Base-by-base conservation (phyloP, 1,140 invertebrate species). In the Stenopsyche tienmushanensis region DNA sequence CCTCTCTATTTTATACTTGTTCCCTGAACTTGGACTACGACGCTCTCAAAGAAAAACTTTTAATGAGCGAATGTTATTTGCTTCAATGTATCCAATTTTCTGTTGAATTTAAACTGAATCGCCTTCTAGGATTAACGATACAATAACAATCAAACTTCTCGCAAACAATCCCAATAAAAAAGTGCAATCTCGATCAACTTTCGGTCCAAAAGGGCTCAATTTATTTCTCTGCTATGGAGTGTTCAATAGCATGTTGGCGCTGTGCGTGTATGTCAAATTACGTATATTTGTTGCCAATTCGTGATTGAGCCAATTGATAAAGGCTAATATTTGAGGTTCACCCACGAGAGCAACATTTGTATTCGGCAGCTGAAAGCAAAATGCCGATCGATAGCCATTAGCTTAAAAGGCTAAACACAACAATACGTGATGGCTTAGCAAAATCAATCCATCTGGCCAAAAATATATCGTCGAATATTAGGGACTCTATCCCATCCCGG, bases 401-500 rank as follows among this genome's bases (percentile, higher is more conserved):
- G 39, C 54, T 34, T 58, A 58, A 58, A 58, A 58, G 54, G 54
- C 54, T 58, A 58, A 58, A 58, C 54, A 58, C 54, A 58, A 58
- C 54, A 58, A 58, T 58, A 58, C 54, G 54, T 58, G 54, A 58
- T 42, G 54, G 54, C 54, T 58, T 58, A 58, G 15, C 54, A 25
- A 20, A 58, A 42, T 58, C 54, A 58, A 58, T 58, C 54, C 54
- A 2, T 34, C 3, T 5, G 7, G 44, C 44, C 18, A 8, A 47
- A 18, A 47, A 47, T 47, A 20, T 47, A 47, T 34, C 13, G 29
- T 34, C 29, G 29, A 34, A 34, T 34, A 34, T 34, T 34, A 34
- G 29, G 29, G 29, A 13, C 13, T 13, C 13, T 34, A 34, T 34
- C 29, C 29, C 29, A 13, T 13, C 5, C 29, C 29, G 5, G 29